phyloP scores from a whole-genome alignment of 2,888 invertebrate genomes.

The Melikaiella ostensackeni region DNA sequence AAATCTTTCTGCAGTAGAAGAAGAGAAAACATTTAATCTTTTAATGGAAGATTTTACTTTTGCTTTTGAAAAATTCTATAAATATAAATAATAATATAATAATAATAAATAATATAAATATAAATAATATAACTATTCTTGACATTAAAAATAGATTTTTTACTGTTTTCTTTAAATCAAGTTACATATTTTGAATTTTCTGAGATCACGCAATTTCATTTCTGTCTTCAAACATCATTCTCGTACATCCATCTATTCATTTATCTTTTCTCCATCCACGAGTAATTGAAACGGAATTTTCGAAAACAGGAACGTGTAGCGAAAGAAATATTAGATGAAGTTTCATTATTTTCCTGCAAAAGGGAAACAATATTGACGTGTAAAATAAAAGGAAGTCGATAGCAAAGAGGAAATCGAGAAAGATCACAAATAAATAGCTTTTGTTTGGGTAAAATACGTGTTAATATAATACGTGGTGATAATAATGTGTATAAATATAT shows the following conservation, averaged over 20 bases:
- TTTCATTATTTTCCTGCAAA: not conserved
- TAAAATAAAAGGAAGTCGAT: not conserved
- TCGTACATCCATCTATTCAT: not conserved
- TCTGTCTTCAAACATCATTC: not conserved
- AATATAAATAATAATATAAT: no score
- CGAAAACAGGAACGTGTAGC: not conserved
- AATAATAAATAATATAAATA: no score
- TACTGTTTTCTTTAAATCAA: not conserved
- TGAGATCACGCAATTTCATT: not conserved
- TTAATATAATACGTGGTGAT: no score
- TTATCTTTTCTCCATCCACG: constrained; percentile 1
- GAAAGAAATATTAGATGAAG: not conserved
- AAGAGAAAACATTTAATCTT: not conserved
- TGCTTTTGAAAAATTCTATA: not conserved
- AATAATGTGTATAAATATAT: no score
- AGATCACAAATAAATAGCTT: not conserved
- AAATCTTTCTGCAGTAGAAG: not conserved
- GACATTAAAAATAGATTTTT: not conserved
- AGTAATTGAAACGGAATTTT: constrained; percentile 5
- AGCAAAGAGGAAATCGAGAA: not conserved
- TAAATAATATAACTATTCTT: not conserved
- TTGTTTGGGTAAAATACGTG: not conserved
- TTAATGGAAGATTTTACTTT: not conserved
- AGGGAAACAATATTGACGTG: not conserved
- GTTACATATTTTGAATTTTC: not conserved